A percentile compares a stretch with the other conserved stretches of the same genome.
phyloP scores from a whole-genome alignment of 2,113 vertebrate species.

The Butorides virescens region DNA sequence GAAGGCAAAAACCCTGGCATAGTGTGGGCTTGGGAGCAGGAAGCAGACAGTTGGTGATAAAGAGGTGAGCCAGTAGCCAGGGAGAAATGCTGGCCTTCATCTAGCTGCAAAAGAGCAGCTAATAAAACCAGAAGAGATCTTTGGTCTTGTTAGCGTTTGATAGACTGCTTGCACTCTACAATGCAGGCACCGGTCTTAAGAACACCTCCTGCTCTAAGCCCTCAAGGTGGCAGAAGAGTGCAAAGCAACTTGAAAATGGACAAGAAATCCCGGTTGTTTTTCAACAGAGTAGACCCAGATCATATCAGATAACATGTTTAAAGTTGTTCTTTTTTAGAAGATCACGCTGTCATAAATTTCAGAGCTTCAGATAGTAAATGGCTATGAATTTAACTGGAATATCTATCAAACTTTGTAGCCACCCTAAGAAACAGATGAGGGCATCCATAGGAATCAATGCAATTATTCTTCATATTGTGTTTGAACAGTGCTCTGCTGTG shows the following conservation, averaged over 20 bases:
- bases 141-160: neutral
- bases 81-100: neutral
- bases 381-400: neutral
- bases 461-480: neutral
- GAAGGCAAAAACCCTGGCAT: neutral
- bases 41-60: neutral
- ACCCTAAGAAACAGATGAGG: neutral
- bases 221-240: neutral
- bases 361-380: neutral
- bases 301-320: neutral
- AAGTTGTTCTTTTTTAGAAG: neutral
- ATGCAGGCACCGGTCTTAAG: neutral
- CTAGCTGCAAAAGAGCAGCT: neutral
- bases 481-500: neutral
- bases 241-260: neutral
- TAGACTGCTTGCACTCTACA: neutral
- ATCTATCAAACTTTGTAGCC: neutral
- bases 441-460: neutral
- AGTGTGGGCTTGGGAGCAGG: accelerated
- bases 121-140: neutral
- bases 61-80: neutral
- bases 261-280: neutral
- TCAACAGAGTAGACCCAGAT: neutral
- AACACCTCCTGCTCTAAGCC: neutral
- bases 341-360: neutral